Conservation (phyloP, 2,888 invertebrate species). For the Seladonia tumulorum region DNA sequence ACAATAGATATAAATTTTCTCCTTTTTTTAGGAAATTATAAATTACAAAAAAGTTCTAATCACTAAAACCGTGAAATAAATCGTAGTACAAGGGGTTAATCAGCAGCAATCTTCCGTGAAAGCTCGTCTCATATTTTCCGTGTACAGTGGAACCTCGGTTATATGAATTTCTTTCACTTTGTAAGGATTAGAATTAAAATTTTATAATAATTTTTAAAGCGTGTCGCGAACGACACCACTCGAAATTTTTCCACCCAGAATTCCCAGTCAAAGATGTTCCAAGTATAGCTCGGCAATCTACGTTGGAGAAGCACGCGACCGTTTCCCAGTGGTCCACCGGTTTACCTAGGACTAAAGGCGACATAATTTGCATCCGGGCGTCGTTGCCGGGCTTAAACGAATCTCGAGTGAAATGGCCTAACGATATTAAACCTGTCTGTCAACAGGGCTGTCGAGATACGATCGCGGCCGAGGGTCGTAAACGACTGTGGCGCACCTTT, state of each 20-base stretch:
- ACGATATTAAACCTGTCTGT: conserved; percentile 74
- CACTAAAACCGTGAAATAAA: too few species aligned
- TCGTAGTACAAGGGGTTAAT: too few species aligned
- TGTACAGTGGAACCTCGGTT: too few species aligned
- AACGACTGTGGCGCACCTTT: conserved; percentile 59
- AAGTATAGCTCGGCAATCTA: conserved; percentile 25
- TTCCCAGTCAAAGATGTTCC: neutral
- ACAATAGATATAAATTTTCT: too few species aligned
- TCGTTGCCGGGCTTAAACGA: conserved; percentile 56
- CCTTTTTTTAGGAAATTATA: too few species aligned
- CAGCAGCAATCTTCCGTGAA: too few species aligned
- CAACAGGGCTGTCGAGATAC: conserved; percentile 70
- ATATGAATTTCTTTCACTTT: too few species aligned
- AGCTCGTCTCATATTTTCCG: too few species aligned
- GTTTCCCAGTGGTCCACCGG: conserved; percentile 6
- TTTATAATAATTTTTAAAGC: too few species aligned
- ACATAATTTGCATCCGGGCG: conserved; percentile 40
- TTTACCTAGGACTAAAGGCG: conserved; percentile 18
- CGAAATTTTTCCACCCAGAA: neutral
- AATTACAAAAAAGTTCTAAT: too few species aligned
- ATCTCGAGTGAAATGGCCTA: conserved; percentile 67
- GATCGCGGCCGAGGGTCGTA: conserved; percentile 66
- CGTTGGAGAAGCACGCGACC: neutral
- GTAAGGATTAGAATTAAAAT: too few species aligned
- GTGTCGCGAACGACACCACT: too few species aligned